Conservation (phyloP, 1,140 invertebrate genomes). For the Arion vulgaris region DNA sequence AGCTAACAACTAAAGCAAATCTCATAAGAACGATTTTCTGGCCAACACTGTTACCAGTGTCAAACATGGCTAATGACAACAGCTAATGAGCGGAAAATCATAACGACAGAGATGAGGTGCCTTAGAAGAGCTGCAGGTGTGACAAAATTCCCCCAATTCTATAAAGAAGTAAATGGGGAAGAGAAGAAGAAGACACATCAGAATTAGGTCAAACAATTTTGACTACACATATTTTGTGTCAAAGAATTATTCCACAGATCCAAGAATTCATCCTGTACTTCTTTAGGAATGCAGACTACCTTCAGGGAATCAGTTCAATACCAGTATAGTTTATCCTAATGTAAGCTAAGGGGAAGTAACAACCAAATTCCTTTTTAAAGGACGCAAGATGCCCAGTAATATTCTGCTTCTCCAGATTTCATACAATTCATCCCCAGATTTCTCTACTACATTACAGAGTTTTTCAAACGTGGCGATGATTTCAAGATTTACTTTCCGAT, state of each 20-base stretch:
- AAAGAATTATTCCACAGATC: background rate
- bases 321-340: background rate
- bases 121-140: no score
- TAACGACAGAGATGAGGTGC: no score
- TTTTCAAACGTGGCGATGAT: background rate
- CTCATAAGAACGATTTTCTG: no score
- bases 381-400: background rate
- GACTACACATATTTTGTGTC: background rate
- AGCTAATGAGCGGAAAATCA: no score
- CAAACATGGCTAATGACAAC: no score
- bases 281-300: background rate
- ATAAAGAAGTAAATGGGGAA: no score
- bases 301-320: background rate
- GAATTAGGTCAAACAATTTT: background rate
- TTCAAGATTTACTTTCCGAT: background rate
- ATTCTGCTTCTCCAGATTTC: background rate
- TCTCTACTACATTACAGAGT: slow-evolving; percentile 3
- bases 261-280: background rate
- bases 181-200: no score
- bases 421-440: background rate
- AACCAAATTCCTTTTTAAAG: background rate
- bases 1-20: no score
- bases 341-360: background rate
- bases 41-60: no score
- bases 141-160: no score